Conservation (phyloP, 1,140 invertebrate species). For the Venturia canescens region DNA sequence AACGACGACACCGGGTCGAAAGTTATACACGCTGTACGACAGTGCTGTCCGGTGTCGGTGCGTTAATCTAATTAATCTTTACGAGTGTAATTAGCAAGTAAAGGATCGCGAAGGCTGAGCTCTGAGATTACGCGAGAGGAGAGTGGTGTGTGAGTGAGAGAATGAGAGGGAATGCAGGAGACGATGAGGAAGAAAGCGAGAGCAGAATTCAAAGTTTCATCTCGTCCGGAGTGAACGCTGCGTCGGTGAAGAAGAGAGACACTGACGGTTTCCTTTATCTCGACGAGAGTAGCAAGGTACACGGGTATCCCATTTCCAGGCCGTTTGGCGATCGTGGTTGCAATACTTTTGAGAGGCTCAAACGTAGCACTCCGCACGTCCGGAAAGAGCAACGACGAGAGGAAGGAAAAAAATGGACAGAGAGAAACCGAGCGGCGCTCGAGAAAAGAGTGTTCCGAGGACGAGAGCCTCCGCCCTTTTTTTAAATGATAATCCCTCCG, state of each 20-base stretch:
- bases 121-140: constrained; percentile 30
- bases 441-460: constrained; percentile 26
- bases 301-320: constrained; percentile 73
- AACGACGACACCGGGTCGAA: constrained; percentile 9
- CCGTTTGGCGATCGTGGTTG: constrained; percentile 66
- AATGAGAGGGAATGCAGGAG: not conserved
- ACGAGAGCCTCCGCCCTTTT: constrained; percentile 36
- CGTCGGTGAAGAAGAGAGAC: constrained; percentile 17
- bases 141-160: not conserved
- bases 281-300: constrained; percentile 69
- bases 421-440: constrained; percentile 2
- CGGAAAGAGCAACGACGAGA: not conserved
- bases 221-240: constrained; percentile 1
- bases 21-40: constrained; percentile 45
- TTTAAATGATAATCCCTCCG: constrained; percentile 24
- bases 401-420: not conserved
- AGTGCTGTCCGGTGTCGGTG: constrained; percentile 48
- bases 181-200: not conserved
- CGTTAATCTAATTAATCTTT: constrained; percentile 74
- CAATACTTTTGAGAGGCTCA: constrained; percentile 58
- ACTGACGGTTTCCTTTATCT: constrained; percentile 69
- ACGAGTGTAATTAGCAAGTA: constrained; percentile 70
- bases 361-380: constrained; percentile 39
- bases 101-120: constrained; percentile 49
- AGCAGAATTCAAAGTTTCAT: constrained; percentile 11